Conservation (phyloP, 2,888 invertebrate genomes). For the Ornithoptera alexandrae region DNA sequence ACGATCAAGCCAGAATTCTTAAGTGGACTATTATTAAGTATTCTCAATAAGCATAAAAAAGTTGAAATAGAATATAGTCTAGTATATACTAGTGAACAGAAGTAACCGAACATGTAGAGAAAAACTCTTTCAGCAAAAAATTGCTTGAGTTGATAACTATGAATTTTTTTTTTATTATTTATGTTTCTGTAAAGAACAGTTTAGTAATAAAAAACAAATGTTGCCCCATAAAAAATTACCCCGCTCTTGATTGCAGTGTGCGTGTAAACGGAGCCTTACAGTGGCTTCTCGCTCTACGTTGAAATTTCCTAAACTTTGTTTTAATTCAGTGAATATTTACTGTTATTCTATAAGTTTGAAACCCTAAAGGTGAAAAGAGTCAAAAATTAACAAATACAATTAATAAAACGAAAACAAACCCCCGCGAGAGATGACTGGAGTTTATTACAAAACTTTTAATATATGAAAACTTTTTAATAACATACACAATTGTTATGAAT, state of each 20-base stretch:
- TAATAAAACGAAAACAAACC: not conserved
- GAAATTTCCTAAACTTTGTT: not conserved
- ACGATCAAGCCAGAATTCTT: no score
- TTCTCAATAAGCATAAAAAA: no score
- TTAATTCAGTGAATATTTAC: not conserved
- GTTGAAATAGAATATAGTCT: no score
- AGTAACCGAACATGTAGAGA: no score
- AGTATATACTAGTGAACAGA: no score
- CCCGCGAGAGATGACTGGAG: not conserved
- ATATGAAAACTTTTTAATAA: not conserved
- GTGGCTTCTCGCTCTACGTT: not conserved
- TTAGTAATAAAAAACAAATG: not conserved
- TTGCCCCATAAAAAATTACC: not conserved
- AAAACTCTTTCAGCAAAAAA: no score
- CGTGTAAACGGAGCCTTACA: not conserved
- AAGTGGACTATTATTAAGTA: no score
- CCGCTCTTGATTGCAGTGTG: not conserved
- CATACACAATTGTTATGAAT: not conserved
- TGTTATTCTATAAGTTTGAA: not conserved
- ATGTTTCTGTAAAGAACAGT: not conserved
- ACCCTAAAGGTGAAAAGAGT: not conserved
- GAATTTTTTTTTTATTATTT: not conserved
- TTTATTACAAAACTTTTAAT: slow-evolving; percentile 1
- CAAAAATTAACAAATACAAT: not conserved
- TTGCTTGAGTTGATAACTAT: no score